Base-by-base conservation (phyloP, 2,113 vertebrate species). In the Delphinus delphis region DNA sequence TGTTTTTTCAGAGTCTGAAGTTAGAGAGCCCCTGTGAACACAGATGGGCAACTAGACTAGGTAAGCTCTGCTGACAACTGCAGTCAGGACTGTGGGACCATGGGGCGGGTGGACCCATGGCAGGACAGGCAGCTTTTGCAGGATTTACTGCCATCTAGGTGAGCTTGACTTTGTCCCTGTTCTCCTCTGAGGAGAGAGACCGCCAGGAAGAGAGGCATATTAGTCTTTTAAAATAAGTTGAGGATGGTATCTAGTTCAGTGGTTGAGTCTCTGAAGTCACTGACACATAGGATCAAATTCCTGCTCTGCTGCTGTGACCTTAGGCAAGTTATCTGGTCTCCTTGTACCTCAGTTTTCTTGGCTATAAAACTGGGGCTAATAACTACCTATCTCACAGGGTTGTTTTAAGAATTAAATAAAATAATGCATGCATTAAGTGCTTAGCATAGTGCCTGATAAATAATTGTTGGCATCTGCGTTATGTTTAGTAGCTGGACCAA, bases 401-500 rank as follows among this genome's bases (percentile, higher is more conserved):
- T 88, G 13, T 93, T 74, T 58, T 63, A 81, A 94, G 14, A 41
- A 93, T 84, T 94, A 94, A 90, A 74, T 50, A 89, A 92, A 80
- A 89, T 21, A 87, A 62, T 1, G 0, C 44, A 96, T 33, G 33
- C 36, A 88, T 63, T 67, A 96, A 87, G 13, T 13, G n/a, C 55
- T 81, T 50, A 91, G 25, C 79, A 90, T 3, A 89, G 31, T 60
- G 31, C 58, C 53, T 82, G 28, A 87, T 50, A 87, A 90, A 6
- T 71, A 73, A 55, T 18, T 21, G 25, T 6, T 71, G 36, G 28
- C 5, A 92, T 88, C 26, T 82, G 20, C 23, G 6, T 62, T 88
- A 84, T 67, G 31, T 76, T 44, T 38, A 95, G 80, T 7, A 90
- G 60, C 5, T 85, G 41, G 18, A 85, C 7, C 8, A 58, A 83